Conservation (phyloP, 2,888 invertebrate genomes). For the Sarcophaga variegata region DNA sequence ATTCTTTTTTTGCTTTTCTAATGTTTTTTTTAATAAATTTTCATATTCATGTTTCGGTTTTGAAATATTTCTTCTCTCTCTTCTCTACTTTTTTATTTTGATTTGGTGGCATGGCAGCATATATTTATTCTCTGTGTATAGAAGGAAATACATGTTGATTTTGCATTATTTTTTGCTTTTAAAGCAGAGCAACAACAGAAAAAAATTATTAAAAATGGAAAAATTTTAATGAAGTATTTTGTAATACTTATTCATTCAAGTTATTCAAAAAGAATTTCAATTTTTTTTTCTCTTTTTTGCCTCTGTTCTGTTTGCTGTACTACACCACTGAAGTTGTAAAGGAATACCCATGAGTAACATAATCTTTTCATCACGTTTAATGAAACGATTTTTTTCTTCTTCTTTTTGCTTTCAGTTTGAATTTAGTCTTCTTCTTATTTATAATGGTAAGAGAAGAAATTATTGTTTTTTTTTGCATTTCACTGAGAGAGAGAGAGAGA, state of each 20-base stretch:
- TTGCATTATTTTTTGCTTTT: constrained; percentile 54
- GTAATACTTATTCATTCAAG: constrained; percentile 54
- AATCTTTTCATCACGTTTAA: constrained; percentile 68
- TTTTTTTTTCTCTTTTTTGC: not conserved
- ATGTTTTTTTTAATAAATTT: constrained; percentile 15
- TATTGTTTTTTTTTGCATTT: not conserved
- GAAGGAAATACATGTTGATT: constrained; percentile 62
- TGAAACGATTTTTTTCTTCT: constrained; percentile 42
- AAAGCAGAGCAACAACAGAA: constrained; percentile 4
- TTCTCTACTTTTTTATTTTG: no score
- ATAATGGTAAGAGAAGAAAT: not conserved
- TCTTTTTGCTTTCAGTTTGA: not conserved
- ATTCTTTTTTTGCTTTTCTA: not conserved
- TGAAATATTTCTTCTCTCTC: constrained; percentile 18
- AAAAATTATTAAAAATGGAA: constrained; percentile 48
- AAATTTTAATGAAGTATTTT: constrained; percentile 70
- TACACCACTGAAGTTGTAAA: constrained; percentile 30
- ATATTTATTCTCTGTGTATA: not conserved
- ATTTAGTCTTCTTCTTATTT: not conserved
- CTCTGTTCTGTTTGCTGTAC: not conserved
- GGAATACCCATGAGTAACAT: constrained; percentile 68
- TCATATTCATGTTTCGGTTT: constrained; percentile 53
- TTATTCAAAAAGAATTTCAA: constrained; percentile 1
- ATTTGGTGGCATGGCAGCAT: no score
- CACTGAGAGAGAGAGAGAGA: no score